A percentile compares a stretch with the other conserved stretches of the same genome.
Conservation (phyloP, 2,797 vertebrate genomes). For the Chelidonichthys spinosus region DNA sequence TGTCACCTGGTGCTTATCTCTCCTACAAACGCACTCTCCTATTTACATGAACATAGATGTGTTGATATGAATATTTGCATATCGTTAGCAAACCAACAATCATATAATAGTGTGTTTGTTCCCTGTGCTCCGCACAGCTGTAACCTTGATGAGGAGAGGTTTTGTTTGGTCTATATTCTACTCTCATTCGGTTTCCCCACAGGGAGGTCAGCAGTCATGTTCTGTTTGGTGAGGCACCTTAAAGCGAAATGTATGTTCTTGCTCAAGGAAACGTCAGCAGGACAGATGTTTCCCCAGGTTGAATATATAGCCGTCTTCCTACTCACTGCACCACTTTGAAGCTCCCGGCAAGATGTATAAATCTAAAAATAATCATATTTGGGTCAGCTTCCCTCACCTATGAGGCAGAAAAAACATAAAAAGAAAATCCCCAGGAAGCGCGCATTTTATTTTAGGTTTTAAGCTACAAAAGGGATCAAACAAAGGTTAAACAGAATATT, state of each 20-base stretch:
- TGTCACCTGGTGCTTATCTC: constrained; percentile 7
- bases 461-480: constrained; percentile 20
- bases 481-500: constrained; percentile 33
- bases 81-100: constrained; percentile 24
- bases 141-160: constrained; percentile 5
- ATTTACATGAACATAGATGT: constrained; percentile 38
- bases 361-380: constrained; percentile 37
- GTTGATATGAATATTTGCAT: constrained; percentile 51
- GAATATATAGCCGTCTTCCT: background rate
- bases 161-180: background rate
- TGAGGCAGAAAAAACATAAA: background rate
- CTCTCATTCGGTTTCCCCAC: background rate
- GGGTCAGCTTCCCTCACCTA: constrained; percentile 37
- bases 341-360: background rate
- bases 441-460: constrained; percentile 19
- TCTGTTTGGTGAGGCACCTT: background rate
- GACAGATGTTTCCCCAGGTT: constrained; percentile 18
- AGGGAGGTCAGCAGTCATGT: constrained; percentile 8
- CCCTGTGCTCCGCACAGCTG: background rate
- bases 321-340: constrained; percentile 6
- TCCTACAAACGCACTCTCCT: constrained; percentile 2
- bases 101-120: constrained; percentile 23
- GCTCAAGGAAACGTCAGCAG: background rate
- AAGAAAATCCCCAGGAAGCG: background rate
- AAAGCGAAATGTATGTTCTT: background rate